Conservation (phyloP, 1,140 invertebrate species). For the Hylaeus anthracinus region DNA sequence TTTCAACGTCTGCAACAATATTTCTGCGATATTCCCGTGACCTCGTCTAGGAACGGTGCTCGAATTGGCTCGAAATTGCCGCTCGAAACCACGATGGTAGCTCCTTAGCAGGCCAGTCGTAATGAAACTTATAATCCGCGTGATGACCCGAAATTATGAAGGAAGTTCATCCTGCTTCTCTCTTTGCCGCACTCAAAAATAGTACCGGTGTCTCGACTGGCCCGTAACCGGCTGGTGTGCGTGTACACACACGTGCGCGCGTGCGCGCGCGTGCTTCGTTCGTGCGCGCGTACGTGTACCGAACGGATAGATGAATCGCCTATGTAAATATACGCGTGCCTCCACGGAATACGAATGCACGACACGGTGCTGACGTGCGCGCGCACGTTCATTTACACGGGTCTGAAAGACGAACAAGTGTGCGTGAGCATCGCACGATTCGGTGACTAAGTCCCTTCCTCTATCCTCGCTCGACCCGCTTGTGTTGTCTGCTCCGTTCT, state of each 20-base stretch:
- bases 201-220: constrained; percentile 59
- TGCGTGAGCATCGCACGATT: constrained; percentile 12
- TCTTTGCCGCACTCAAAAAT: constrained; percentile 72
- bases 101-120: constrained; percentile 1
- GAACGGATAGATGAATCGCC: constrained; percentile 28
- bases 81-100: constrained; percentile 10
- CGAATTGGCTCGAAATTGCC: neutral
- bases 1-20: no score
- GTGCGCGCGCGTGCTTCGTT: neutral
- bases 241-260: neutral
- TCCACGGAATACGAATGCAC: constrained; percentile 34
- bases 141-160: constrained; percentile 74
- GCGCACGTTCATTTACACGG: neutral
- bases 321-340: constrained; percentile 39
- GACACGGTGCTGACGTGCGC: neutral
- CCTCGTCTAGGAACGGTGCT: no score
- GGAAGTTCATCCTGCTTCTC: constrained; percentile 68
- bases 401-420: no score
- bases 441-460: constrained; percentile 36
- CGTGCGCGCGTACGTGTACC: neutral
- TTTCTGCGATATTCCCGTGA: no score
- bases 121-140: constrained; percentile 58
- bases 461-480: constrained; percentile 6
- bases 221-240: constrained; percentile 9
- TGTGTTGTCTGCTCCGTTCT: neutral